Evolutionary conservation across 1,140 invertebrate genomes (phyloP).

Genomic region (Chironomus striatipennis): DNA sequence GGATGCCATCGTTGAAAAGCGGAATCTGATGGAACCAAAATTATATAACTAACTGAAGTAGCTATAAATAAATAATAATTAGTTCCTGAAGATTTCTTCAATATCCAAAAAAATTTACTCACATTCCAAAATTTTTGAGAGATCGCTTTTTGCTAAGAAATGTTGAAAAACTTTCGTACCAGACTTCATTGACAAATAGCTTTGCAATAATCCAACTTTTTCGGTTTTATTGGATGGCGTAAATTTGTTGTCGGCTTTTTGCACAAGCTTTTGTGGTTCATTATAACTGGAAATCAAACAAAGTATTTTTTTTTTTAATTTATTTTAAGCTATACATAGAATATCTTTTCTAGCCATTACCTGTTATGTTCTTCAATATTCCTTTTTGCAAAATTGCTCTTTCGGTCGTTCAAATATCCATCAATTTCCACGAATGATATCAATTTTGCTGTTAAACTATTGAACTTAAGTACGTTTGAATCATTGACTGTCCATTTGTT

Average conservation of each 20-base stretch:
- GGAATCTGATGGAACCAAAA: slow-evolving; percentile 52
- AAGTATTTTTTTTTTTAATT: no score
- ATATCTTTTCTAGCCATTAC: no score
- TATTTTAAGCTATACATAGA: no score
- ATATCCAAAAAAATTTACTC: no score
- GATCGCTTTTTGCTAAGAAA: slow-evolving; percentile 50
- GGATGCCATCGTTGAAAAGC: slow-evolving; percentile 58
- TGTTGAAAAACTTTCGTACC: slow-evolving; percentile 55
- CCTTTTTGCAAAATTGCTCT: slow-evolving; percentile 39
- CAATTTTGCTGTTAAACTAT: slow-evolving; percentile 32
- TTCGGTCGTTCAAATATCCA: slow-evolving; percentile 39
- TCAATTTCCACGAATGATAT: slow-evolving; percentile 33
- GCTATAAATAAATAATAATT: no score
- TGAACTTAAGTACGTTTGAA: slow-evolving; percentile 38
- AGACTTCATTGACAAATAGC: slow-evolving; percentile 49
- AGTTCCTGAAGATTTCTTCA: no score
- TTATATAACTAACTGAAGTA: slow-evolving; percentile 50
- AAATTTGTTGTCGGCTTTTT: slow-evolving; percentile 37
- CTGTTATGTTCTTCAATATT: slow-evolving; percentile 41
- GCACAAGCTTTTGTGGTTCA: slow-evolving; percentile 38
- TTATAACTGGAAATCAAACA: slow-evolving; percentile 33
- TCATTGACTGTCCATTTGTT: slow-evolving; percentile 39
- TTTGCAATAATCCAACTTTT: slow-evolving; percentile 49
- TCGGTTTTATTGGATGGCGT: slow-evolving; percentile 38
- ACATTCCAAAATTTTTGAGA: slow-evolving; percentile 48